Evolutionary conservation across 1,140 invertebrate genomes (phyloP), one percentile per base, ranked within the genome.

Genomic region (Drosophila erecta): DNA sequence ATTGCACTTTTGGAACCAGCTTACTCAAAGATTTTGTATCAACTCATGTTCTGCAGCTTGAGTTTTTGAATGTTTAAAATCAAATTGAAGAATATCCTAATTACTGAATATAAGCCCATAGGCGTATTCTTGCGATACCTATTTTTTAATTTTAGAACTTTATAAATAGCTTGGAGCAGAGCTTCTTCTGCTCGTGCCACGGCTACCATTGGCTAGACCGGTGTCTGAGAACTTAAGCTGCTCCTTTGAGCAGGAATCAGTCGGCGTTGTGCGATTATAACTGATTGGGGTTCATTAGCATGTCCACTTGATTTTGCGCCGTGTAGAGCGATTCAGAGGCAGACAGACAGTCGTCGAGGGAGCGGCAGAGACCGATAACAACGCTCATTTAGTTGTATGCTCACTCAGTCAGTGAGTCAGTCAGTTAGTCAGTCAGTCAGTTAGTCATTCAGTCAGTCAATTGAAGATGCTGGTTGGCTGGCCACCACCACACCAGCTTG

Each of bases 391-490:
- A 81, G 78, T 74, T 85, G 81, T 65, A 66, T 85, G 76, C 56
- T 74, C 64, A 75, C 60, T 61, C 65, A 80, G 57, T 61, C 73
- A 74, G 43, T 53, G 30, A 71, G 41, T 56, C 73, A 76, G 55
- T 46, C 14, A 56, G n/a, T 67, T 4, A 77, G 67, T 74, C 33
- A 77, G 46, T 77, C 14, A 69, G 65, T 79, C 38, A 75, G 80
- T 64, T 44, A 50, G 47, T 50, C 47, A 50, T n/a, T 10, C 14
- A 79, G 56, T 61, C 67, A 81, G 78, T 84, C 76, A 87, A 79
- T 86, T 89, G 79, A 86, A 85, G 81, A 81, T 86, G 81, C 73
- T 74, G 76, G 66, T 85, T 85, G 81, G 78, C 78, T 81, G 80
- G 46, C 64, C 57, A 55, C 64, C 49, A 35, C 47, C 49, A 55